phyloP scores from a whole-genome alignment of 2,888 invertebrate genomes.

The Rhagium mordax region DNA sequence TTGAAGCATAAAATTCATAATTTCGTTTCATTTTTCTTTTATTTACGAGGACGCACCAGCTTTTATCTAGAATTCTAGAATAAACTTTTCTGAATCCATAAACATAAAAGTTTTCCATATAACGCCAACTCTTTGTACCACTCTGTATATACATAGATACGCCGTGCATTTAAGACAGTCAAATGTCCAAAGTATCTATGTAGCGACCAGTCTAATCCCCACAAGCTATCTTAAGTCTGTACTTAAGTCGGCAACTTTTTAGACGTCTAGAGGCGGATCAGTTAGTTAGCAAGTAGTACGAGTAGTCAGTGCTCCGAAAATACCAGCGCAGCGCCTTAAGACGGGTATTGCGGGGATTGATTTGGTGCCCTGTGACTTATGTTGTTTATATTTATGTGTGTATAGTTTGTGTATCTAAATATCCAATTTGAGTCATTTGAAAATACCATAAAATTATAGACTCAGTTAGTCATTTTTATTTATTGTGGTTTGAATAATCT shows the following conservation, averaged over 20 bases:
- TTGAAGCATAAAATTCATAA: no score
- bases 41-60: no score
- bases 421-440: slow-evolving; percentile 21
- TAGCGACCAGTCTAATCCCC: slow-evolving; percentile 30
- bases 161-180: no score
- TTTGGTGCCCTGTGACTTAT: background rate
- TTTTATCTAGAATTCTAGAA: no score
- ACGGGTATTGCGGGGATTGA: background rate
- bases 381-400: slow-evolving; percentile 23
- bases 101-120: no score
- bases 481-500: slow-evolving; percentile 2
- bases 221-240: slow-evolving; percentile 17
- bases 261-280: slow-evolving; percentile 26
- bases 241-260: slow-evolving; percentile 39
- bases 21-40: no score
- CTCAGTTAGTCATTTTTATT: slow-evolving; percentile 25
- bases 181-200: no score
- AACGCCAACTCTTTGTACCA: no score
- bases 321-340: background rate
- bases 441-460: slow-evolving; percentile 1
- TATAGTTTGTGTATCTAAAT: background rate
- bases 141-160: no score
- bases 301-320: slow-evolving; percentile 30
- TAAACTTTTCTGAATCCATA: no score
- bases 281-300: slow-evolving; percentile 27